phyloP scores from a whole-genome alignment of 1,140 invertebrate genomes.

The Scaptomyza hsui region DNA sequence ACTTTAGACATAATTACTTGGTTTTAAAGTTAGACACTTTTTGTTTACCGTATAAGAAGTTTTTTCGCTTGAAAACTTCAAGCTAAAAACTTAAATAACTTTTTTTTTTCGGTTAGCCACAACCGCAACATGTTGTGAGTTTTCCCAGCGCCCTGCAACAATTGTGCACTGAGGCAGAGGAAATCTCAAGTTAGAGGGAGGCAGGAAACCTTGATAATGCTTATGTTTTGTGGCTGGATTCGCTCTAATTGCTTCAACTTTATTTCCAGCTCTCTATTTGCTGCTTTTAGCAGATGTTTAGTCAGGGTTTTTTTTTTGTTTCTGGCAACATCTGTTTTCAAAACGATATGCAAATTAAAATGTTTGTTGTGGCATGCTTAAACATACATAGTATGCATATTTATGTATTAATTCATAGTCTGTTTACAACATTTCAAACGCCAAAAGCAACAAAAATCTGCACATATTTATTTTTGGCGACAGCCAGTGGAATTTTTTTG shows the following conservation, averaged over 20 bases:
- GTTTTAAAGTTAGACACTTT: too few species aligned
- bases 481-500: constrained; percentile 32
- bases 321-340: constrained; percentile 19
- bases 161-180: background rate
- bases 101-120: background rate
- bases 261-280: background rate
- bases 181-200: constrained; percentile 15
- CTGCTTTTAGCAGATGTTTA: background rate
- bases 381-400: background rate
- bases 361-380: background rate
- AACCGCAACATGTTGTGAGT: constrained; percentile 29
- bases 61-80: background rate
- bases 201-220: constrained; percentile 39
- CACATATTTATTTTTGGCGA: constrained; percentile 12
- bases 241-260: constrained; percentile 29
- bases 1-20: constrained; percentile 7
- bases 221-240: constrained; percentile 20
- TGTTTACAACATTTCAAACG: background rate
- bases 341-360: constrained; percentile 23
- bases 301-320: constrained; percentile 7
- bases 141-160: background rate
- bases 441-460: background rate
- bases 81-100: background rate
- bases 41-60: too few species aligned
- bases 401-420: background rate